phyloP scores from a whole-genome alignment of 92 coral and sea anemone species.

The Umimayanthus chanpuru region DNA sequence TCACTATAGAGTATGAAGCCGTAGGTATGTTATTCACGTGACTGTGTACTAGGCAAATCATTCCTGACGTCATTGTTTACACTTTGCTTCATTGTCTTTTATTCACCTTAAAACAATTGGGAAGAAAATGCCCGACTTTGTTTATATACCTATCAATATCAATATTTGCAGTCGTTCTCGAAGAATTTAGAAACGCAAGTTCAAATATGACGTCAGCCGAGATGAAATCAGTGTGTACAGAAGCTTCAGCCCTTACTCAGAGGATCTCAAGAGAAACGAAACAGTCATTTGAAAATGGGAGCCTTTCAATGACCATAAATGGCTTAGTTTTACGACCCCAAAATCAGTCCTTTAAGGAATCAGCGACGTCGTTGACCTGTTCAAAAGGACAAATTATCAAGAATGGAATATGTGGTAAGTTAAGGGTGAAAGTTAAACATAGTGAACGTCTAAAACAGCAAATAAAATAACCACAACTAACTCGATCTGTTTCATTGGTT shows the following conservation, averaged over 20 bases:
- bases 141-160: neutral
- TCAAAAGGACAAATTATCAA: conserved; percentile 21
- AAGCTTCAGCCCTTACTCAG: neutral
- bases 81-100: too few species aligned
- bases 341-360: conserved; percentile 22
- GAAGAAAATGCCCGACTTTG: too few species aligned
- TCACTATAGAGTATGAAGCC: neutral
- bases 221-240: neutral
- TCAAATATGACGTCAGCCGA: neutral
- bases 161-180: conserved; percentile 3
- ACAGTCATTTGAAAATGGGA: conserved; percentile 42
- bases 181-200: conserved; percentile 3
- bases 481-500: too few species aligned
- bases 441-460: too few species aligned
- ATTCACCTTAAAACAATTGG: too few species aligned
- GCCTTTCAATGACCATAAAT: conserved; percentile 34
- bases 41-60: too few species aligned
- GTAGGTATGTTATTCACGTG: neutral
- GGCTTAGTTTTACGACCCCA: conserved; percentile 36
- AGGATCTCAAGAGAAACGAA: conserved; percentile 5
- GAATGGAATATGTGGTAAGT: conserved; percentile 30
- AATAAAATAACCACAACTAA: too few species aligned
- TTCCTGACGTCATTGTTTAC: too few species aligned
- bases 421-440: too few species aligned
- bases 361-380: conserved; percentile 9